A percentile compares a stretch with the other conserved stretches of the same genome.
Evolutionary conservation across 2,797 vertebrate genomes (phyloP).

Genomic region (Xerus rutilus): DNA sequence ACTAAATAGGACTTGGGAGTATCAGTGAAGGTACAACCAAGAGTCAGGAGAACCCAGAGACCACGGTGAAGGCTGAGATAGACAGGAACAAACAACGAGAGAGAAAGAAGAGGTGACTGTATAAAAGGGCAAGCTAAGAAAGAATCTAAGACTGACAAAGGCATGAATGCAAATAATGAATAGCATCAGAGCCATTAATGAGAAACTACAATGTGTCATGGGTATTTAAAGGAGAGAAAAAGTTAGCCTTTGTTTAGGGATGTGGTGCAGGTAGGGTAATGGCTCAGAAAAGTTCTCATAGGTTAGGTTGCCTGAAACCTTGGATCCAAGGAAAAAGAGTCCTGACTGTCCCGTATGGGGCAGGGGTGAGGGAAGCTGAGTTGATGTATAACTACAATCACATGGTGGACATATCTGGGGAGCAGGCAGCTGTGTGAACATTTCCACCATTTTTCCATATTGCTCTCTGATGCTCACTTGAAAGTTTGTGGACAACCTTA

Average conservation of each 20-base stretch:
- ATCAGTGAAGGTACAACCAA: neutral
- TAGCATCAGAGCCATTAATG: neutral
- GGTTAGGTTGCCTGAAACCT: neutral
- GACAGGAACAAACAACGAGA: neutral
- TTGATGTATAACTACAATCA: neutral
- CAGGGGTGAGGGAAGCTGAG: neutral
- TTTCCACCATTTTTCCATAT: neutral
- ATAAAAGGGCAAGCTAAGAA: neutral
- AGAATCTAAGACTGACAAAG: neutral
- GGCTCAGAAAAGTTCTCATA: neutral
- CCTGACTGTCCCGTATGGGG: rapidly evolving
- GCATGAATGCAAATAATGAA: neutral
- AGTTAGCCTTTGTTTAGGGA: neutral
- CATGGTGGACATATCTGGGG: neutral
- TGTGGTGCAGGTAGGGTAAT: neutral
- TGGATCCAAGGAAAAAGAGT: neutral
- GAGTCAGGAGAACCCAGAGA: neutral
- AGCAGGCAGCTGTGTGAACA: rapidly evolving
- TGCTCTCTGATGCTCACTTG: neutral
- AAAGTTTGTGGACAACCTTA: neutral
- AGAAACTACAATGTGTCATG: neutral
- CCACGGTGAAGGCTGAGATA: neutral
- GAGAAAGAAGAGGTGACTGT: neutral
- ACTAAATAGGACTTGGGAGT: neutral
- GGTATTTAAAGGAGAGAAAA: neutral